These are phyloP conservation scores for Entelurus aequoreus DNA, from an alignment of 2,113 vertebrate genomes.

Conservation along the genomic window DNA sequence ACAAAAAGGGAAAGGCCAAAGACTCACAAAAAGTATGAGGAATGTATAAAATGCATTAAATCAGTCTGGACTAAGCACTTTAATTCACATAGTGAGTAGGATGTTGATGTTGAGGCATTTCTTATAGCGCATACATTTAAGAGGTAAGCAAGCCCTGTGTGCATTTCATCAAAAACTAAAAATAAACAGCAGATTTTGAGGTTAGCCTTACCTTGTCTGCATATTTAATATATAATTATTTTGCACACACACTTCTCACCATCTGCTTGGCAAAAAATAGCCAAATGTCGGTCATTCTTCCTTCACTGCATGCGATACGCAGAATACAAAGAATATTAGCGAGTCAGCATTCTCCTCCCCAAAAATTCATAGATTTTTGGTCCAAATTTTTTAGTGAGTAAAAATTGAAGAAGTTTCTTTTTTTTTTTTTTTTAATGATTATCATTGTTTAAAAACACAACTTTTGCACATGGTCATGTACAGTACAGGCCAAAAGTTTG, in stretches of 20 bases:
- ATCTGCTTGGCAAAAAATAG: neutral
- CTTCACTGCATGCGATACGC: too few species aligned
- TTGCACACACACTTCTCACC: conserved; percentile 1
- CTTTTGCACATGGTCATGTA: too few species aligned
- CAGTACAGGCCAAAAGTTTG: too few species aligned
- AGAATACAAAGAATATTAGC: too few species aligned
- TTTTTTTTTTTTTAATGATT: too few species aligned
- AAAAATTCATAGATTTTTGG: too few species aligned
- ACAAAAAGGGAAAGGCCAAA: neutral
- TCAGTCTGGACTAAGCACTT: conserved; percentile 7
- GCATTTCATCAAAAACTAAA: conserved; percentile 35
- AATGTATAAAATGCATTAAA: conserved; percentile 10
- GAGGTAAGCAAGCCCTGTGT: conserved; percentile 53
- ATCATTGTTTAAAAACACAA: too few species aligned
- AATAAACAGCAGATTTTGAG: conserved; percentile 7
- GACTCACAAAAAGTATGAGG: neutral
- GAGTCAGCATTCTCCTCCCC: too few species aligned
- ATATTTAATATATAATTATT: conserved; percentile 11
- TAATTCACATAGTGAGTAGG: conserved; percentile 17
- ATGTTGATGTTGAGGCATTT: conserved; percentile 42
- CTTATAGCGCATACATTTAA: conserved; percentile 60
- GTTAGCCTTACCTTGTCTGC: conserved; percentile 8
- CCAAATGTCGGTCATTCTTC: too few species aligned
- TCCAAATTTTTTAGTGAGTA: too few species aligned
- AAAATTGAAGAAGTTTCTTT: too few species aligned